Conservation (phyloP, 1,140 invertebrate species). For the Campodea augens region DNA sequence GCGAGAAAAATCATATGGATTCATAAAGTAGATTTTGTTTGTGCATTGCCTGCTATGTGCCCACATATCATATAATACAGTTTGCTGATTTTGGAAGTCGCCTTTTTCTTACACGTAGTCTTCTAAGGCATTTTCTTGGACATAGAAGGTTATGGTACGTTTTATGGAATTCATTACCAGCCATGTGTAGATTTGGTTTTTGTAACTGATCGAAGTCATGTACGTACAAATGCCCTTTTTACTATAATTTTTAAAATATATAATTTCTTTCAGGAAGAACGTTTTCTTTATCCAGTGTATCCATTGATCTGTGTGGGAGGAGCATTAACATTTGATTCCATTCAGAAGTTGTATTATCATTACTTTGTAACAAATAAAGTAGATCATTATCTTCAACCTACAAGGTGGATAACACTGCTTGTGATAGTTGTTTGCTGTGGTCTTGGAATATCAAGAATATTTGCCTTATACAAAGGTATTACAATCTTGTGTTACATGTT, state of each 20-base stretch:
- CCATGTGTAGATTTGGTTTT: too few relatives aligned
- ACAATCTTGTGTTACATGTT: slow-evolving; percentile 1
- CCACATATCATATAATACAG: too few relatives aligned
- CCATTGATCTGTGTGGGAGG: slow-evolving; percentile 72
- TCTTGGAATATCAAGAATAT: slow-evolving; percentile 29
- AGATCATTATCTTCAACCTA: slow-evolving; percentile 54
- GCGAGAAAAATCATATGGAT: too few relatives aligned
- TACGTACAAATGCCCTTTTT: too few relatives aligned
- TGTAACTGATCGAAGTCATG: too few relatives aligned
- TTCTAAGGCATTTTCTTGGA: too few relatives aligned
- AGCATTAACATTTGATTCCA: slow-evolving; percentile 57
- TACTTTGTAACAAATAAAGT: slow-evolving; percentile 30
- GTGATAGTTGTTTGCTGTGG: slow-evolving; percentile 37
- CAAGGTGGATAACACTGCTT: slow-evolving; percentile 42
- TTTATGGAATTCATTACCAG: too few relatives aligned
- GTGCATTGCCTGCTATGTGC: too few relatives aligned
- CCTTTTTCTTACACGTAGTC: too few relatives aligned
- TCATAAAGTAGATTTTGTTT: too few relatives aligned
- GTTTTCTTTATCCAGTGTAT: slow-evolving; percentile 95
- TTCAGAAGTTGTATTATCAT: slow-evolving; percentile 56
- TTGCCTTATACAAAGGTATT: slow-evolving; percentile 29
- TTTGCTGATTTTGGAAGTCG: too few relatives aligned
- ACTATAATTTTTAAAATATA: slow-evolving; percentile 9
- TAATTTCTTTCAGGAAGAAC: slow-evolving; percentile 39
- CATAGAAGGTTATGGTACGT: too few relatives aligned